Percentiles rank a stretch among this genome's conserved stretches.
phyloP scores from a whole-genome alignment of 2,797 vertebrate species.

The Petrocephalus schoutedeni region DNA sequence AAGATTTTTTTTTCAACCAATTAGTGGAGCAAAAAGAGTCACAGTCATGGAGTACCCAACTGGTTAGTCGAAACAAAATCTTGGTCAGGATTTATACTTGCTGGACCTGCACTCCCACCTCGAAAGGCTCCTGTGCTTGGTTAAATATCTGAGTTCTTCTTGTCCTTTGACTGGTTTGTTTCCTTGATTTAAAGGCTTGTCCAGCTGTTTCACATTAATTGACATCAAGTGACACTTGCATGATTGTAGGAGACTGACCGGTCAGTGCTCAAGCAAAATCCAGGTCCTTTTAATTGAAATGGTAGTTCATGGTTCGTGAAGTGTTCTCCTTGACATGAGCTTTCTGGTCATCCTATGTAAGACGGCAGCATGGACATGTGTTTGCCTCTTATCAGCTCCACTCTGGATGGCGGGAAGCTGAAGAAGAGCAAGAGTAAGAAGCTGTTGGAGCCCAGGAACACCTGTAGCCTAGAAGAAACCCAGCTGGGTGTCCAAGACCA shows the following conservation, averaged over 20 bases:
- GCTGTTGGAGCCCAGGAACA: conserved; percentile 34
- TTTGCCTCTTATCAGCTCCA: neutral
- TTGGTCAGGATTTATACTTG: no score
- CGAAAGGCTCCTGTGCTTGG: neutral
- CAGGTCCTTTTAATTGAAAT: neutral
- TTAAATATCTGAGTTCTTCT: neutral
- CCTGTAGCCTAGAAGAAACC: conserved; percentile 47
- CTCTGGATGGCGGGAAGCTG: neutral
- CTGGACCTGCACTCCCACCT: no score
- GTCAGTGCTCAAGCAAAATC: neutral
- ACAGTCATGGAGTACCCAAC: neutral
- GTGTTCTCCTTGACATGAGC: neutral
- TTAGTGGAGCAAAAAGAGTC: no score
- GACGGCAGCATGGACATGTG: neutral
- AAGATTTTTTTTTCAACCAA: neutral
- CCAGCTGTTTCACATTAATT: neutral
- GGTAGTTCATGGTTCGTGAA: neutral
- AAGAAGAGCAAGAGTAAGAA: conserved; percentile 31
- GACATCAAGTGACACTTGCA: neutral
- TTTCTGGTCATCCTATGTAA: neutral
- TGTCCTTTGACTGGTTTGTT: neutral
- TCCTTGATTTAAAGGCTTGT: neutral
- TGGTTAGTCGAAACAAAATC: no score
- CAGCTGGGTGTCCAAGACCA: conserved; percentile 24
- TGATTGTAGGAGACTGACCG: neutral